Base-by-base conservation (phyloP, 2,888 invertebrate genomes). In the Orchesella flavescens region DNA sequence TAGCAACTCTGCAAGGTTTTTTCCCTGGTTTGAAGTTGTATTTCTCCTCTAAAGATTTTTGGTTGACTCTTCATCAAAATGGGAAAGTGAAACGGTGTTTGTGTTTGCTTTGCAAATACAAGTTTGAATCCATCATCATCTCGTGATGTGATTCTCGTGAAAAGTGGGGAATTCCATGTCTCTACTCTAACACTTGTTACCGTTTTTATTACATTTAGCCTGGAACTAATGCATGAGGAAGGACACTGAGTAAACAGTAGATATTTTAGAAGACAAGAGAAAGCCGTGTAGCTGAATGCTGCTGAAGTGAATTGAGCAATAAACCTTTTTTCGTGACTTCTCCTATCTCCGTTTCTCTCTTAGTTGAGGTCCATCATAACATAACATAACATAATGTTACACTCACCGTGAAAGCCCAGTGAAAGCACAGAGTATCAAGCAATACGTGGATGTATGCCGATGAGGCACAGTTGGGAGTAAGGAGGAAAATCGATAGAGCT, bases 301-400 rank as follows among this genome's bases (percentile, higher is more conserved):
- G 55, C 43, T 12, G 34, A 46, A 69, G 59, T 61, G 69, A 77
- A 77, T 77, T 77, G 77, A 77, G 77, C 69, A 77, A 69, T 69
- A 69, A 77, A 77, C 59, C 53, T 69, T 57, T 69, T 57, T 75
- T n/a, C 75, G 59, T 61, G 77, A 61, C 77, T 77, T 77, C 61
- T 61, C 69, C 61, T 23, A 12, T 53, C 34, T 43, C 72, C 34
- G 21, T 21, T 34, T 66, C 46, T 43, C 43, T 19, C 23, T 21
- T 15, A 49, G 19, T 21, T 7, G n/a, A 12, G 15, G 49, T 49
- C 49, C n/a, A 12, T 49, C 49, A 12, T 12, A 15, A 7, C n/a
- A 49, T 12, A 34, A 34, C 49, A 12, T 12, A 15, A 7, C n/a
- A 49, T 12, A 34, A 34, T 34, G 34, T 34, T 34, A 34, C 34